Conservation (phyloP, 2,888 invertebrate genomes). For the Hemistola chrysoprasaria region DNA sequence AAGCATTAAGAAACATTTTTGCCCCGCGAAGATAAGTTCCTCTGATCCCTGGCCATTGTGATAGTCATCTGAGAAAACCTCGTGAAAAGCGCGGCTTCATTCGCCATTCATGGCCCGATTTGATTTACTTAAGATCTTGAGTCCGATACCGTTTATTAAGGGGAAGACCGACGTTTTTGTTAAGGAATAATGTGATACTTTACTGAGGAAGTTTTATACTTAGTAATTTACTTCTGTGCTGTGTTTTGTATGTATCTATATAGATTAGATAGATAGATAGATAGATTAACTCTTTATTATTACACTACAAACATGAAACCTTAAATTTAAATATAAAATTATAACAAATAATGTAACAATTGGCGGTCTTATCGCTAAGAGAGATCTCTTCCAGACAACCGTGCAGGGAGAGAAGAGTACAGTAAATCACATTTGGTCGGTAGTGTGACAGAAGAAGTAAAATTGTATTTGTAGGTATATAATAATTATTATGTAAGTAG, state of each 20-base stretch:
- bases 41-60: conserved; percentile 78
- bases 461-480: no score
- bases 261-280: no score
- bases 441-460: no score
- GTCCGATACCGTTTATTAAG: conserved; percentile 77
- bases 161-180: conserved; percentile 57
- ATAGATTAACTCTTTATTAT: no score
- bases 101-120: conserved; percentile 80
- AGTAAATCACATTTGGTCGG: no score
- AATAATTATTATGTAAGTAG: no score
- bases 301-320: no score
- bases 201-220: conserved; percentile 17
- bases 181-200: conserved; percentile 54
- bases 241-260: conserved; percentile 1
- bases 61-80: conserved; percentile 75
- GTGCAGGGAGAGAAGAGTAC: no score
- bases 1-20: conserved; percentile 78
- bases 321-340: no score
- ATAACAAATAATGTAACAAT: no score
- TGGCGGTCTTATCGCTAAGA: no score
- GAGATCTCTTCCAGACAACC: no score
- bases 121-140: conserved; percentile 81
- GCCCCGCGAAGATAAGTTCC: conserved; percentile 70
- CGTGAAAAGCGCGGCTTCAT: conserved; percentile 74
- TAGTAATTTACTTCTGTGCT: conserved; percentile 8